Evolutionary conservation across 1,140 invertebrate genomes (phyloP), one percentile per base, ranked within the genome.

Genomic region (Drosophila gunungcola): DNA sequence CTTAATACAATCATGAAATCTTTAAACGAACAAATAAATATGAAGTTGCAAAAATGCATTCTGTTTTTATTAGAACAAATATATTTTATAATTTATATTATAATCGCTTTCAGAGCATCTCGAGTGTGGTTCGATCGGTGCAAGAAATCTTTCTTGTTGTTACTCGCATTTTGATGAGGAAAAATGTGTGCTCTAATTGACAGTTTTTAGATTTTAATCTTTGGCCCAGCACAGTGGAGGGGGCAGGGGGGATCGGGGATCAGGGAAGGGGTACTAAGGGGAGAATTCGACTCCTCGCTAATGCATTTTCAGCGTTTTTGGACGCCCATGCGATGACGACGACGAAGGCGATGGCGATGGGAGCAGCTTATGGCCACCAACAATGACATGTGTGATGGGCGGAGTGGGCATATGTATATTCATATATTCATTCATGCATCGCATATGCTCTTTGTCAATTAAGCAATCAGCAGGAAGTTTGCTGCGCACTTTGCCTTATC

Each of bases 161-260:
- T 80, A 67, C 68, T 78, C 55, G 46, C 75, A 49, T 88, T 88
- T 89, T 88, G 83, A 88, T 89, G 84, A 88, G 80, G 84, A 88
- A 89, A 88, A 88, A 88, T 88, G 83, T 86, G 83, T 86, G 83
- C 83, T 89, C 83, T 88, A 88, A 88, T 88, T 88, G 83, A 88
- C 83, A 88, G 83, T 88, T 88, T 88, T 88, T 89, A 89, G 83
- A 88, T 88, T 88, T 89, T 89, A 88, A 88, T 88, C 83, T 88
- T 83, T 69, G 75, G 73, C 76, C 62, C 56, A 52, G 36, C 34
- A 51, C 45, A 38, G 34, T 13, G n/a, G 13, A 21, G 3, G 4
- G 27, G 29, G 13, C 0, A 9, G 49, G 25, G 41, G 25, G 51
- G 16, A 34, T 34, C 51, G 46, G 25, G 11, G 43, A 12, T 2